Base-by-base conservation (phyloP, 2,888 invertebrate species). In the Lypha dubia region DNA sequence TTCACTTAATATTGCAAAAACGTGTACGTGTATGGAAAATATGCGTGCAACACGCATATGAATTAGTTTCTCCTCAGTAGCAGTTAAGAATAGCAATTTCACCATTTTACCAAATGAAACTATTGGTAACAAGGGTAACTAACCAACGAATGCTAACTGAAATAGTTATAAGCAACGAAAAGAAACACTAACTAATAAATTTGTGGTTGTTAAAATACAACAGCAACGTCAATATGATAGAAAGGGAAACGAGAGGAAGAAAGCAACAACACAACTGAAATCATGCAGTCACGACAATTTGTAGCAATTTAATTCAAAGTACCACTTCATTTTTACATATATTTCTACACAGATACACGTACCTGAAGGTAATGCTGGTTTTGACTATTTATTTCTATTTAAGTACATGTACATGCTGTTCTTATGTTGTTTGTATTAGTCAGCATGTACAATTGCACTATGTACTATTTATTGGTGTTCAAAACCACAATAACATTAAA, bases 221-320 rank as follows among this genome's bases (percentile, higher is more conserved):
- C 63, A 79, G n/a, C 44, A 35, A 35, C 22, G 22, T 6, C 65
- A 63, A 58, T 28, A 49, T 24, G 22, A 75, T n/a, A 70, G 70
- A 63, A 71, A 65, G 75, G 51, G 74, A 53, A 65, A 79, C 24
- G 24, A 22, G 44, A 62, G 44, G 11, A 35, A 28, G 60, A 51
- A 11, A 35, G n/a, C n/a, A n/a, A n/a, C n/a, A n/a, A n/a, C n/a
- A n/a, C n/a, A 38, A 71, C 17, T 49, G 3, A 68, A 84, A 84
- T 79, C 77, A 70, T 84, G 77, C 70, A 84, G 84, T 84, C 84
- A 84, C 84, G 84, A 84, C 77, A 84, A 84, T 70, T 81, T 74
- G 74, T 74, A 74, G 77, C 70, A 79, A 79, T 81, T 77, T 84
- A 49, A 44, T 70, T 28, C 38, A 73, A 38, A 51, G 32, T 15